Evolutionary conservation across 2,797 vertebrate species (phyloP), one percentile per base, ranked within the genome.

Genomic region (Pitangus sulphuratus): DNA sequence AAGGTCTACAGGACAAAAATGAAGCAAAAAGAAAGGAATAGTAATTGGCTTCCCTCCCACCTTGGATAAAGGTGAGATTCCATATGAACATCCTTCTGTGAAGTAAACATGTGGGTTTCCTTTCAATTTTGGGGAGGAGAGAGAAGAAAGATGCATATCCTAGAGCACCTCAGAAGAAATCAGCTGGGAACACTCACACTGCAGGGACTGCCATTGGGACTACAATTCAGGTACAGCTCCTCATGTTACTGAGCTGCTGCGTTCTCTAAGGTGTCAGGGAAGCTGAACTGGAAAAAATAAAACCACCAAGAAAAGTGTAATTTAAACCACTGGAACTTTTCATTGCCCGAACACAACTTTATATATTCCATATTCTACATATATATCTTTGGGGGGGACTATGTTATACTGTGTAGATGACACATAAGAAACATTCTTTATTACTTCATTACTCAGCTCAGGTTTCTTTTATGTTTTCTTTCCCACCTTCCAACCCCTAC

Each of bases 181-280:
- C 19, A 28, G 4, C 51, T 60, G 40, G 33, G 33, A 81, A 30
- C 14, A 21, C 24, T 64, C 37, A 31, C 0, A 0, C 44, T 42
- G 22, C 47, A 35, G 30, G 11, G 4, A 31, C 20, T 60, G 26
- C 18, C 31, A 8, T 1, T 21, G n/a, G 51, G n/a, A 21, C 35
- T 70, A 20, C 25, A 72, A 24, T 15, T 6, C 37, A 53, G 20
- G 13, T 26, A 25, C 5, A 33, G 15, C 22, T 76, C 64, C 54
- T 42, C 20, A 16, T 1, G 5, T 19, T 87, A n/a, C 53, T 37
- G 56, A 74, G 25, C 44, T 56, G 21, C 40, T 66, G 33, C 50
- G 26, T 15, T 33, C n/a, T 56, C 26, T 58, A 30, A 89, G 26
- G 7, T 15, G 4, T 60, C 51, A 65, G 11, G 4, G 10, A n/a